Evolutionary conservation across 2,888 invertebrate genomes (phyloP).

Genomic region (Drosophila birchii): DNA sequence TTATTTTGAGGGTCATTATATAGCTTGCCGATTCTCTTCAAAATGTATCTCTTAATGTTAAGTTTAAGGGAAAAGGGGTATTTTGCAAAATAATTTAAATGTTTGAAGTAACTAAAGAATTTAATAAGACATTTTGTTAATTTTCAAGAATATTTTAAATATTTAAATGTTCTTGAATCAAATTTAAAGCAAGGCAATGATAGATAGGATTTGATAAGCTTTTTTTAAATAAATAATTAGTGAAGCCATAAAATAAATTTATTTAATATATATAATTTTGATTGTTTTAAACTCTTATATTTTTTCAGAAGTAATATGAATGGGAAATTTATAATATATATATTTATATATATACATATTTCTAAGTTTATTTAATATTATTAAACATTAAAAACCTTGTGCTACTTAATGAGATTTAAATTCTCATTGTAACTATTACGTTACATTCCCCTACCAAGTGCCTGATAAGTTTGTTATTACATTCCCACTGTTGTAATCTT

Average conservation of each 20-base stretch:
- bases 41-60: constrained; percentile 9
- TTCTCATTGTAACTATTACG: neutral
- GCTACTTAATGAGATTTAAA: neutral
- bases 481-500: neutral
- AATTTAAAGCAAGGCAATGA: neutral
- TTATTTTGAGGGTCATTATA: constrained; percentile 9
- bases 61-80: neutral
- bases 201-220: neutral
- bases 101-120: neutral
- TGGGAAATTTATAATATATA: no score
- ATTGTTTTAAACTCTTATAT: neutral
- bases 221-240: neutral
- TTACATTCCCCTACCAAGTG: neutral
- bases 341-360: neutral
- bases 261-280: neutral
- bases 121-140: no score
- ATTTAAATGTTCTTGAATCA: neutral
- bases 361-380: neutral
- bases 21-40: constrained; percentile 9
- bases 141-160: neutral
- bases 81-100: no score
- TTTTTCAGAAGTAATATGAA: no score
- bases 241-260: neutral
- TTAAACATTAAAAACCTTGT: neutral
- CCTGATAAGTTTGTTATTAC: constrained; percentile 6